Evolutionary conservation across 2,113 vertebrate species (phyloP).

Genomic region (Oreochromis niloticus): DNA sequence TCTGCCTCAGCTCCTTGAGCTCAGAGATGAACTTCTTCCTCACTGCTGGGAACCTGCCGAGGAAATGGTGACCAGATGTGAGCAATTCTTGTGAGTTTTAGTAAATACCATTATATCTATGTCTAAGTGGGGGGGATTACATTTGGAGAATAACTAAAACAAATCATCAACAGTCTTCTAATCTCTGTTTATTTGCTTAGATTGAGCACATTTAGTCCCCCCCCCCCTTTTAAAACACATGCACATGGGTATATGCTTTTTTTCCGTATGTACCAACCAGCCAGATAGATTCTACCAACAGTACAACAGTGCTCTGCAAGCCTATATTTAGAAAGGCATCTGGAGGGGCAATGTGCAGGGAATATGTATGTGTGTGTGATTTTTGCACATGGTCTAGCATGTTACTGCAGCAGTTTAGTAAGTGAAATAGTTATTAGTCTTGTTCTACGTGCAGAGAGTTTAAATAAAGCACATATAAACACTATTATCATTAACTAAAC

Average conservation of each 20-base stretch:
- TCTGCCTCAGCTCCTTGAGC: conserved; percentile 92
- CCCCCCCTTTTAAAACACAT: background rate
- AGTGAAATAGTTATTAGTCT: background rate
- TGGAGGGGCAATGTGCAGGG: conserved; percentile 60
- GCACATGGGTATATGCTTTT: background rate
- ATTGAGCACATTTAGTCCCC: background rate
- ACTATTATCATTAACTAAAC: background rate
- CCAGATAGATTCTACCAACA: conserved; percentile 43
- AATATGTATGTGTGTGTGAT: conserved; percentile 16
- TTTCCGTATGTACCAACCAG: conserved; percentile 6
- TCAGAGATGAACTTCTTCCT: conserved; percentile 98
- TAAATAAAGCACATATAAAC: conserved; percentile 12
- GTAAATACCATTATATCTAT: background rate
- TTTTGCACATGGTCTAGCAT: background rate
- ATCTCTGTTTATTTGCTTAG: background rate
- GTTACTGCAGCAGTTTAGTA: conserved; percentile 8
- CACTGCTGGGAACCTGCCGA: conserved; percentile 88
- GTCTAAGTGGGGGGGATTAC: background rate
- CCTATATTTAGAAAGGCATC: conserved; percentile 76
- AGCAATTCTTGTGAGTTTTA: background rate
- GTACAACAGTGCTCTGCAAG: conserved; percentile 31
- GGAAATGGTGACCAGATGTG: background rate
- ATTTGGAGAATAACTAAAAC: background rate
- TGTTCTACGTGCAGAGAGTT: background rate
- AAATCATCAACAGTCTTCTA: background rate